These are phyloP conservation scores for Probosciger aterrimus DNA, from an alignment of 2,113 vertebrate species.

Conservation along the genomic window DNA sequence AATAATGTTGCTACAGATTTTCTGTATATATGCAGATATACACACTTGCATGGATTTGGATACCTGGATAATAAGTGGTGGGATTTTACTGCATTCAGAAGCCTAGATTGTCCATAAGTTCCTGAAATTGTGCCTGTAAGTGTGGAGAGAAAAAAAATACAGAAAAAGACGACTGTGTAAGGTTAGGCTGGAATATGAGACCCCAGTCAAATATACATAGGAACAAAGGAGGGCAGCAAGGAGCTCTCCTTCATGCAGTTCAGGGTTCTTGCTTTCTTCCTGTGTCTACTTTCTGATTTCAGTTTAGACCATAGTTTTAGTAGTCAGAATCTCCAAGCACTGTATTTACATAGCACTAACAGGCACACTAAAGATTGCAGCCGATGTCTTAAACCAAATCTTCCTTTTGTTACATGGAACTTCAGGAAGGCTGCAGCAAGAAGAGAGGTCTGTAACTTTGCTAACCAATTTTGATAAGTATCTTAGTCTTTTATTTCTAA, in stretches of 20 bases:
- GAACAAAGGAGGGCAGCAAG: not conserved
- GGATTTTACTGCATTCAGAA: not conserved
- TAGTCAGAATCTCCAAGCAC: not conserved
- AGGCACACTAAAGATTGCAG: constrained; percentile 1
- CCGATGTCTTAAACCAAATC: constrained; percentile 18
- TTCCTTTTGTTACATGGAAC: not conserved
- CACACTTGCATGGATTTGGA: constrained; percentile 19
- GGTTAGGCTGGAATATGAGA: not conserved
- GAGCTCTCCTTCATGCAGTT: not conserved
- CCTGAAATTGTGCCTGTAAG: not conserved
- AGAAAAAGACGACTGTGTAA: not conserved
- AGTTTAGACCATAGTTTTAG: not conserved
- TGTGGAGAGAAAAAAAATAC: not conserved
- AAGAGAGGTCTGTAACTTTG: constrained; percentile 21
- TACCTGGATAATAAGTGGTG: not conserved
- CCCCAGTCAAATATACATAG: not conserved
- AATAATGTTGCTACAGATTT: not conserved
- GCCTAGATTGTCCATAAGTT: not conserved
- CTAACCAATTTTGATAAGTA: constrained; percentile 37
- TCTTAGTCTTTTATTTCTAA: not conserved
- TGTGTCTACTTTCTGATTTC: not conserved
- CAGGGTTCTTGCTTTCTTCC: not conserved
- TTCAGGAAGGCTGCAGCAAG: constrained; percentile 2
- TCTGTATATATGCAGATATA: not conserved
- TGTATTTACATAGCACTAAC: constrained; percentile 11